Base-by-base conservation (phyloP, 2,888 invertebrate genomes). In the Macroteleia sp. region DNA sequence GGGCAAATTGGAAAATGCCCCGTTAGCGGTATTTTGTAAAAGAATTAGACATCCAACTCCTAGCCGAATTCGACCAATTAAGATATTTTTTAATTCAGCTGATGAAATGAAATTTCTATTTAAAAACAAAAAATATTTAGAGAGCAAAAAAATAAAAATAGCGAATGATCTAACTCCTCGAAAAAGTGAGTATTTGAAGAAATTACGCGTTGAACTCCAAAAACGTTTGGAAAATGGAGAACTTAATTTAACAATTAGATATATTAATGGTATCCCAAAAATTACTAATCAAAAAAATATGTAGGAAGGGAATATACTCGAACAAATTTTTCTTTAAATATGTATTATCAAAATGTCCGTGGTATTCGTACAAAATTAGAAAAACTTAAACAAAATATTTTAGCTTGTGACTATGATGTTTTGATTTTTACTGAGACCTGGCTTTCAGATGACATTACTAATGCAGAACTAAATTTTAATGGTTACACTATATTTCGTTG, bases 331-430 rank as follows among this genome's bases (percentile, higher is more conserved):
- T 1, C 9, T 2, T 1, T 41, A 17, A 17, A 3, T n/a, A 17
- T 54, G 16, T 54, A 54, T 54, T 54, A 54, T 17, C 54, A 54
- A 16, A 54, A 54, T 14, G 22, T 36, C n/a, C n/a, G n/a, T n/a
- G 36, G 54, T 10, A 34, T 54, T 10, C 1, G 36, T 5, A 36
- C 34, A 4, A 54, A 54, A 54, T 14, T 54, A 16, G 1, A 16
- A 25, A 25, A 3, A 5, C 6, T 25, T 3, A 2, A 14, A 3
- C 39, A 41, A 1, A 41, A 41, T 17, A 41, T 41, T 8, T 17
- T 36, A 14, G 36, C 39, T 41, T 41, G 17, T 17, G 2, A 16
- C 8, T 41, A 17, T 2, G 17, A 41, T 41, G 8, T 41, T 41
- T 17, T 41, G 1, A 28, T 46, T 6, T 9, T 46, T 8, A 46